Evolutionary conservation across 37 sponge, comb jelly and placozoan species (phyloP).

Genomic region (Haliclona indistincta): DNA sequence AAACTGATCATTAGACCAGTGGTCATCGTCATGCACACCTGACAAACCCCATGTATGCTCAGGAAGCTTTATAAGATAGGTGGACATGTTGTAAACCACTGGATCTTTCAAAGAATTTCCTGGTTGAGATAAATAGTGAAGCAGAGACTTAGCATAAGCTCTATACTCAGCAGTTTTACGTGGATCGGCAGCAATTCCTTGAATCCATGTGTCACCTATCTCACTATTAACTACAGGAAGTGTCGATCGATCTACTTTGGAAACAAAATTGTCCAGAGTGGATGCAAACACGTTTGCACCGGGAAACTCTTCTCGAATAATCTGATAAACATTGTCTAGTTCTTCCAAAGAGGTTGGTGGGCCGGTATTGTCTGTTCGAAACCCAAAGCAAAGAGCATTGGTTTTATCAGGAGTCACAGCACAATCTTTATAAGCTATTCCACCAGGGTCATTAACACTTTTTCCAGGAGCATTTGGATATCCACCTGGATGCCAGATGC

Average conservation of each 20-base stretch:
- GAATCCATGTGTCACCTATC: conserved; percentile 76
- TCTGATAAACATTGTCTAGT: conserved; percentile 29
- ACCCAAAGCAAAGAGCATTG: conserved; percentile 63
- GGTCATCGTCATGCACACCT: conserved; percentile 18
- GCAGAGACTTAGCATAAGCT: conserved; percentile 8
- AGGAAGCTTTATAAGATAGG: conserved; percentile 63
- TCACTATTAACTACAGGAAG: conserved; percentile 33
- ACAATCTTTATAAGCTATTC: conserved; percentile 41
- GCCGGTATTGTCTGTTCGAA: conserved; percentile 78
- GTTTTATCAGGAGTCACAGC: conserved; percentile 16
- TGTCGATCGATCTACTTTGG: background rate
- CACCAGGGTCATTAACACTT: conserved; percentile 34
- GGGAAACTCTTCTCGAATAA: conserved; percentile 31
- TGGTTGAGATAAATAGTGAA: background rate
- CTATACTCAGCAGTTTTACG: conserved; percentile 51
- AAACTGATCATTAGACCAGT: conserved; percentile 59
- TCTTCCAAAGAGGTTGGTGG: conserved; percentile 59
- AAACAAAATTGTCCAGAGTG: conserved; percentile 43
- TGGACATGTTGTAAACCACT: conserved; percentile 1
- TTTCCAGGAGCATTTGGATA: conserved; percentile 62
- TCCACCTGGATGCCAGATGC: conserved; percentile 78
- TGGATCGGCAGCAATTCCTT: conserved; percentile 67
- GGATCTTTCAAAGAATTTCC: conserved; percentile 13
- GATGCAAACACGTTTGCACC: conserved; percentile 61
- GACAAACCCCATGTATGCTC: conserved; percentile 75